A percentile compares a stretch with the other conserved stretches of the same genome.
These are phyloP conservation scores for Hippasteria phrygiana DNA, from an alignment of 53 echinoderm and acorn worm genomes.

Conservation along the genomic window DNA sequence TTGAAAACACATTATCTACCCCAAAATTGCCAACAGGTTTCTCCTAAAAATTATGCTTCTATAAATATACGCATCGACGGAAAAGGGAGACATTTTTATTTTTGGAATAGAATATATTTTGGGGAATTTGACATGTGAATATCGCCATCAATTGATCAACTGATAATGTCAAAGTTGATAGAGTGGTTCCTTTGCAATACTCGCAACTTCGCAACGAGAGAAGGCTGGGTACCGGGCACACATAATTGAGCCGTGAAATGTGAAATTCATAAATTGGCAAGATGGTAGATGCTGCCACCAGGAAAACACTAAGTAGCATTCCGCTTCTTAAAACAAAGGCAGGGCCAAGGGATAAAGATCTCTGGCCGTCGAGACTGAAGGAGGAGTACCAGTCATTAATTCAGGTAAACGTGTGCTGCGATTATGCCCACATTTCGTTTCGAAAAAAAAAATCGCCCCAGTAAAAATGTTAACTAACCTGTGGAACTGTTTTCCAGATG, in stretches of 20 bases:
- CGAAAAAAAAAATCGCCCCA: no score
- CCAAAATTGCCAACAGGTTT: no score
- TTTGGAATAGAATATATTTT: no score
- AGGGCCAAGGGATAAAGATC: conserved; percentile 94
- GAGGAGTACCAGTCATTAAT: conserved; percentile 95
- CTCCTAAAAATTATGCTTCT: background rate
- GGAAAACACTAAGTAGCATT: conserved; percentile 90
- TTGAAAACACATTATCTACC: background rate
- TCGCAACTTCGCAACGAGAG: background rate
- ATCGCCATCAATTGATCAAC: background rate
- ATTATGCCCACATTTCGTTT: no score
- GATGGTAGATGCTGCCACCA: conserved; percentile 96
- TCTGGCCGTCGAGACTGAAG: conserved; percentile 96
- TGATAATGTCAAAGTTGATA: conserved; percentile 42
- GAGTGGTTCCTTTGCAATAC: background rate
- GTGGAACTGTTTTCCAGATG: no score
- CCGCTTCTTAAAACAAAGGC: conserved; percentile 96
- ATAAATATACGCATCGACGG: background rate
- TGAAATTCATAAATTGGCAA: background rate
- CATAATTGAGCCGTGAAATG: background rate
- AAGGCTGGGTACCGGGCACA: background rate
- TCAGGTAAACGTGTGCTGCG: no score
- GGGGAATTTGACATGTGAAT: no score
- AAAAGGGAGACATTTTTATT: background rate
- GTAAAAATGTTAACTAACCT: no score